phyloP scores from a whole-genome alignment of 2,888 invertebrate species.

The Andricus curvator region DNA sequence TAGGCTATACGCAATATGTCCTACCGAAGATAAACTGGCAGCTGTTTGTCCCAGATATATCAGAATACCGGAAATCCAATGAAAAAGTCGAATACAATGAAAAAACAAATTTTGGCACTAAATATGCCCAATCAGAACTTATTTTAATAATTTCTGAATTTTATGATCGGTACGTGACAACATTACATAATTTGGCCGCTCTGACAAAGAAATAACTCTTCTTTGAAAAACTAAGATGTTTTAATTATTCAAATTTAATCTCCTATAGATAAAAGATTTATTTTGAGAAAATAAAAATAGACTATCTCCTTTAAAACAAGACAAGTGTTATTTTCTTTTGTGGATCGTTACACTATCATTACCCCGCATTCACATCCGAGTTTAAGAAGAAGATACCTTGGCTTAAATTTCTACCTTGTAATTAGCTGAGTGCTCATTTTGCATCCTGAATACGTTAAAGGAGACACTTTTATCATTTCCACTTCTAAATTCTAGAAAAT shows the following conservation, averaged over 20 bases:
- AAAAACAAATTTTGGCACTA: background rate
- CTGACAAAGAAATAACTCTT: too few species aligned
- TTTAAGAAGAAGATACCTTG: constrained; percentile 12
- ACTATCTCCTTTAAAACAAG: background rate
- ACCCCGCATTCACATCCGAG: background rate
- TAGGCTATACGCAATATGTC: constrained; percentile 17
- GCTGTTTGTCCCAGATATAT: constrained; percentile 25
- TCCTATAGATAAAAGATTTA: too few species aligned
- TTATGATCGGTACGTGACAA: background rate
- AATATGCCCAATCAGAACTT: background rate
- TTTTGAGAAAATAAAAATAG: background rate
- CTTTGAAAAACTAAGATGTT: too few species aligned
- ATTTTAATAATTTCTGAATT: background rate
- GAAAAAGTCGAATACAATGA: background rate
- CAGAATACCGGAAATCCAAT: constrained; percentile 15
- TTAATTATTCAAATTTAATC: too few species aligned
- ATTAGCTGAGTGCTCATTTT: constrained; percentile 33
- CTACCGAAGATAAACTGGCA: constrained; percentile 1
- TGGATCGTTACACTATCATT: constrained; percentile 5
- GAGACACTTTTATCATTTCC: background rate
- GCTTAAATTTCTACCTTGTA: constrained; percentile 19
- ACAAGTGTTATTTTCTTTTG: constrained; percentile 12
- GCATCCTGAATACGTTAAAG: constrained; percentile 11
- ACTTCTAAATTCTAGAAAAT: background rate
- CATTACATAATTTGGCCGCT: too few species aligned